These are phyloP conservation scores for Pemphigus obesinymphae DNA, from an alignment of 1,140 invertebrate genomes.

Conservation along the genomic window DNA sequence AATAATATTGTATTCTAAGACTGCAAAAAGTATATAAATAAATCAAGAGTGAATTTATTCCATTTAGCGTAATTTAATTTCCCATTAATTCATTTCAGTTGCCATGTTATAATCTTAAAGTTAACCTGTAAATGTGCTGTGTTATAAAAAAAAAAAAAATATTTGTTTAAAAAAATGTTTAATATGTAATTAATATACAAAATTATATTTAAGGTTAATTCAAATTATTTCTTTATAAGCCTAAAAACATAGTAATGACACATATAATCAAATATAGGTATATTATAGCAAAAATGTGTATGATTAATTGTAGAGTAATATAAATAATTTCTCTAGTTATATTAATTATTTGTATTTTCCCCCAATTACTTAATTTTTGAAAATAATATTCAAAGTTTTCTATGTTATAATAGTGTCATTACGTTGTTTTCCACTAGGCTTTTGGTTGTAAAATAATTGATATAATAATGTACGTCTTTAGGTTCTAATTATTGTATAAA, in stretches of 20 bases:
- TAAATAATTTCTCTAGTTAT: too few relatives aligned
- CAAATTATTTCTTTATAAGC: not conserved
- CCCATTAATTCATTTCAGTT: not conserved
- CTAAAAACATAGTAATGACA: not conserved
- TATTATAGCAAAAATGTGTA: not conserved
- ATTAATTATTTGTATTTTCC: not conserved
- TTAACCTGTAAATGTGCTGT: not conserved
- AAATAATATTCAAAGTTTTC: too few relatives aligned
- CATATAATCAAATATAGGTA: not conserved
- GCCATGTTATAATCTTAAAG: not conserved
- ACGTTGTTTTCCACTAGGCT: not conserved
- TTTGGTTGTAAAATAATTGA: not conserved
- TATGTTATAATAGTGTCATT: not conserved
- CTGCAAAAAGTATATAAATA: too few relatives aligned
- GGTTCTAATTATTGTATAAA: conserved; percentile 12
- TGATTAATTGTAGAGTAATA: not conserved
- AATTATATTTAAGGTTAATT: not conserved
- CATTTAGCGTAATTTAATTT: not conserved
- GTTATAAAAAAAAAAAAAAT: not conserved
- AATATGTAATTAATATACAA: not conserved
- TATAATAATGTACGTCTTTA: not conserved
- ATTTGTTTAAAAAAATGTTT: not conserved
- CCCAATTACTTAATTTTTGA: not conserved
- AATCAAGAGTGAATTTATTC: too few relatives aligned
- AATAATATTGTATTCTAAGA: too few relatives aligned